phyloP scores from a whole-genome alignment of 2,888 invertebrate genomes.

The Epirrhoe tristata region DNA sequence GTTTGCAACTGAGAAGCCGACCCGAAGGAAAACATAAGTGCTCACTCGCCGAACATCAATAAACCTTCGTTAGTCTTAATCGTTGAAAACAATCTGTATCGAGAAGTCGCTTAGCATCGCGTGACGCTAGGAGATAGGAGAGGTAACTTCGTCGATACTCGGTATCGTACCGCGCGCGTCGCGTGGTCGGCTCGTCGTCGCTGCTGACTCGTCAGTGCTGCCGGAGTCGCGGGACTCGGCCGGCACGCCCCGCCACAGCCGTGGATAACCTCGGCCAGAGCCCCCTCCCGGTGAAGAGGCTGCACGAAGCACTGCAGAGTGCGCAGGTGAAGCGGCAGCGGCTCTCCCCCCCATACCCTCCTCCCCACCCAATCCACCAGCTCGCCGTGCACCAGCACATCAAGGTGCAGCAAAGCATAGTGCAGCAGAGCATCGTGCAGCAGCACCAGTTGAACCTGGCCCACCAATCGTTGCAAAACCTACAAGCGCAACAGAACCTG shows the following conservation, averaged over 20 bases:
- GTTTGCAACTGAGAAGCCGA: conserved; percentile 72
- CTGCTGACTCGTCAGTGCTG: conserved; percentile 79
- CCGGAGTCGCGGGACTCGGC: conserved; percentile 84
- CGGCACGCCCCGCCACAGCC: conserved; percentile 83
- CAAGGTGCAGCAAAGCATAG: conserved; percentile 81
- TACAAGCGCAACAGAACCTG: conserved; percentile 70
- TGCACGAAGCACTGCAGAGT: conserved; percentile 86
- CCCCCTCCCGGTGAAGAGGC: conserved; percentile 85
- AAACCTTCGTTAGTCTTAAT: conserved; percentile 60
- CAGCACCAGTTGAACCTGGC: conserved; percentile 81
- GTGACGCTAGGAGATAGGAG: conserved; percentile 60
- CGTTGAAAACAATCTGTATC: conserved; percentile 54
- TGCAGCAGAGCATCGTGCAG: conserved; percentile 81
- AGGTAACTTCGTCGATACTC: conserved; percentile 67
- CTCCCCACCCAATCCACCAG: conserved; percentile 80
- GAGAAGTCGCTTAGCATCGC: conserved; percentile 62
- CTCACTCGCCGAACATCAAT: conserved; percentile 62
- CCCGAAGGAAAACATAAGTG: conserved; percentile 72
- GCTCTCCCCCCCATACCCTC: conserved; percentile 86
- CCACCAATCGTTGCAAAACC: conserved; percentile 77
- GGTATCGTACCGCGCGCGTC: conserved; percentile 72
- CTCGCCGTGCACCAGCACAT: conserved; percentile 81
- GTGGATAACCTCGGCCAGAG: conserved; percentile 85
- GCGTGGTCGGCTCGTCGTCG: conserved; percentile 75
- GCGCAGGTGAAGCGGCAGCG: conserved; percentile 87